Conservation (phyloP, 2,113 vertebrate genomes). For the Lanius collurio region DNA sequence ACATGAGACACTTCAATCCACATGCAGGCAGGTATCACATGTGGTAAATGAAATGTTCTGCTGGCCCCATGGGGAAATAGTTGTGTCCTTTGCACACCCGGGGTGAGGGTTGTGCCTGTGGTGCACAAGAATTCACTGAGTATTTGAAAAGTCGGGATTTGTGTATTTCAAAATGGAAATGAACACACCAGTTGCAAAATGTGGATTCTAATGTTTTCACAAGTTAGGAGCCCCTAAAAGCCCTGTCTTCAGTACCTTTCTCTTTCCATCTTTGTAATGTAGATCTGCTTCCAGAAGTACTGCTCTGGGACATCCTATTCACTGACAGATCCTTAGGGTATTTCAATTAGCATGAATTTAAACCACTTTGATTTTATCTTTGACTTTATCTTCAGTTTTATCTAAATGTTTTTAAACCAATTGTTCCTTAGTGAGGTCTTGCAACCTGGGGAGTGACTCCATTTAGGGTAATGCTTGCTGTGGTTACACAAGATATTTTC, state of each 20-base stretch:
- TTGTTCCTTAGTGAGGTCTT: background rate
- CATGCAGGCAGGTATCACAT: accelerated
- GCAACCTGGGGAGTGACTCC: background rate
- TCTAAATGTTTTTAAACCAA: background rate
- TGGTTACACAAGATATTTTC: background rate
- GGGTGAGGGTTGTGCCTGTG: background rate
- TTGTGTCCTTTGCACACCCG: background rate
- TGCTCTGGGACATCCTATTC: background rate
- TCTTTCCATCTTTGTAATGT: background rate
- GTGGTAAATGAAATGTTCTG: background rate
- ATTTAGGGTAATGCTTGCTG: background rate
- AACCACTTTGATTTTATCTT: background rate
- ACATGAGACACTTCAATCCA: background rate
- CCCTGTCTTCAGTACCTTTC: background rate
- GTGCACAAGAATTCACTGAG: background rate
- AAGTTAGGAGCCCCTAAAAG: background rate
- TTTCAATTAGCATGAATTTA: background rate
- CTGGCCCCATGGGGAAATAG: background rate
- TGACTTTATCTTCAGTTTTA: background rate
- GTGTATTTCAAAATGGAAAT: background rate
- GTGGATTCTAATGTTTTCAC: background rate
- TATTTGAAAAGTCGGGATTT: background rate
- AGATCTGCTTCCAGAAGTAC: background rate
- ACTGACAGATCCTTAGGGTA: background rate
- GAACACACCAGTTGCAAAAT: background rate